phyloP scores from a whole-genome alignment of 2,113 vertebrate genomes.

The Rissa tridactyla region DNA sequence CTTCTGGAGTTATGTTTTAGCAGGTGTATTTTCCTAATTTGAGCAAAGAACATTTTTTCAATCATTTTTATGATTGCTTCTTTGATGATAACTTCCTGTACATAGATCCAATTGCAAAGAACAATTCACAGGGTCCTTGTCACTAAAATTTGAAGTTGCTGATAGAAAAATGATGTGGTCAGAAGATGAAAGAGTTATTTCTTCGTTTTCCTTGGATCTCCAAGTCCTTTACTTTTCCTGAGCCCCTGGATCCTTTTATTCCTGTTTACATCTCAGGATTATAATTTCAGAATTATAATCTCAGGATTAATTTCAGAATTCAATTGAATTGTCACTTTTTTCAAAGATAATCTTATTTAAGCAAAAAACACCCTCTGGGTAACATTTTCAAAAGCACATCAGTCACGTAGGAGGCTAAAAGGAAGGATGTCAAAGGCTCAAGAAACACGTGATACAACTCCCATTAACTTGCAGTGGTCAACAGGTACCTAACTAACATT shows the following conservation, averaged over 20 bases:
- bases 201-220: background rate
- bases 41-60: slow-evolving; percentile 2
- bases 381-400: background rate
- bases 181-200: background rate
- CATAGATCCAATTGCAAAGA: background rate
- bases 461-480: background rate
- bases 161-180: background rate
- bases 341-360: background rate
- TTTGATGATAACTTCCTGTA: background rate
- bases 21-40: background rate
- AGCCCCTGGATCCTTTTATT: background rate
- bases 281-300: background rate
- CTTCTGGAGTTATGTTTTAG: background rate
- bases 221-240: background rate
- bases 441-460: background rate
- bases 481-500: background rate
- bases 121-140: background rate
- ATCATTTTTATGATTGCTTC: background rate
- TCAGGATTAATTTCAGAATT: background rate
- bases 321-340: background rate
- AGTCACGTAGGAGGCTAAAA: background rate
- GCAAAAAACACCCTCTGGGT: background rate
- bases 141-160: background rate
- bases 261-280: background rate
- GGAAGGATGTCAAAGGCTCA: background rate